These are phyloP conservation scores for Ramphastos sulfuratus DNA, from an alignment of 2,113 vertebrate species.

Conservation along the genomic window DNA sequence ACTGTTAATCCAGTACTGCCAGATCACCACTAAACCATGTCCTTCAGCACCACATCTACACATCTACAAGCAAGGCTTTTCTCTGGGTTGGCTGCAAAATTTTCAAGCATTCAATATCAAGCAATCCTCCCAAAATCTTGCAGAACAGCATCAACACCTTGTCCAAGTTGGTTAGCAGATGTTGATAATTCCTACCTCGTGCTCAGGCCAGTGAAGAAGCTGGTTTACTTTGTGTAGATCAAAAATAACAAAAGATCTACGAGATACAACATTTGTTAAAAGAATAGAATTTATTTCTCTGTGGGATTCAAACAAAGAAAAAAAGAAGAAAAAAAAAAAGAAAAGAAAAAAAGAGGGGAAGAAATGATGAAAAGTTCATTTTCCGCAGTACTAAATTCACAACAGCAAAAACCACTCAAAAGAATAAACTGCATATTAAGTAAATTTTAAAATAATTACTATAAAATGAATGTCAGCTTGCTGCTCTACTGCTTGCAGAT, in stretches of 20 bases:
- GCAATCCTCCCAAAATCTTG: neutral
- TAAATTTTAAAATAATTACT: neutral
- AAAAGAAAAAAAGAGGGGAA: neutral
- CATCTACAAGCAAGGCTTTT: neutral
- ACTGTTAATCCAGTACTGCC: too few relatives aligned
- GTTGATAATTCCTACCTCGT: neutral
- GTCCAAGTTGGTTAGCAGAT: neutral
- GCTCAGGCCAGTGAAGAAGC: neutral
- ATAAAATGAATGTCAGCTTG: slow-evolving; percentile 33
- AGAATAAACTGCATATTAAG: slow-evolving; percentile 41
- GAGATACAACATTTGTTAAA: neutral
- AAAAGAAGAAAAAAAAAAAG: neutral
- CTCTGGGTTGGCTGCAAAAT: neutral
- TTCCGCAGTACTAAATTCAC: slow-evolving; percentile 6
- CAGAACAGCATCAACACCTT: neutral
- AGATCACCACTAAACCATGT: too few relatives aligned
- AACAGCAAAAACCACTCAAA: slow-evolving; percentile 31
- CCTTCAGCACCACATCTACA: neutral
- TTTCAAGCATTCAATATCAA: neutral
- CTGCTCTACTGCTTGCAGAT: neutral
- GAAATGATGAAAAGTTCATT: neutral
- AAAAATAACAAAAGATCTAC: neutral
- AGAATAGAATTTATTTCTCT: neutral
- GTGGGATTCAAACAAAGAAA: neutral
- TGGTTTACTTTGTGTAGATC: neutral